Base-by-base conservation (phyloP, 2,888 invertebrate species). In the Seladonia tumulorum region DNA sequence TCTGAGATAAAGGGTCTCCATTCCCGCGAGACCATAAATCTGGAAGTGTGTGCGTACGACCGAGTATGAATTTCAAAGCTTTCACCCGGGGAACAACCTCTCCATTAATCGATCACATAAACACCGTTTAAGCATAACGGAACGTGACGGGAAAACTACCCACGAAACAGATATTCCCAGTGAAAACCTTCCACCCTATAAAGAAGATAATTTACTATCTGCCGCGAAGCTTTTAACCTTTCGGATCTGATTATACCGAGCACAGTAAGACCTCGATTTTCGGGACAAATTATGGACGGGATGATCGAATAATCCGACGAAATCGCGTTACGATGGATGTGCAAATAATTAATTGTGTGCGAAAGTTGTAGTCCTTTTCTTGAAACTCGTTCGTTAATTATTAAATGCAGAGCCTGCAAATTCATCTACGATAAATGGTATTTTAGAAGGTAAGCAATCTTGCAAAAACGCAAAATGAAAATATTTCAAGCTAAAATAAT, bases 11-110 rank as follows among this genome's bases (percentile, higher is more conserved):
- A 89, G 75, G 79, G 76, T 60, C 72, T 53, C 42, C 25, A 60
- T 68, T 85, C 77, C 73, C 79, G 18, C 7, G 76, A 39, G 85
- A 76, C 70, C 76, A 81, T 89, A 89, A 88, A 81, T 78, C 77
- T 77, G 63, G 25, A 74, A 77, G 78, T 76, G 53, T 75, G 76
- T 78, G 80, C 73, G 79, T 79, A 81, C 71, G 47, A 77, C 53
- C 87, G 81, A 70, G 68, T 83, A 87, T 88, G 81, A 85, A 82
- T 87, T 68, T 79, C 76, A 72, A 85, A 83, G 70, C 39, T 76
- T 72, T 73, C 70, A n/a, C 8, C 70, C 25, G 45, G 53, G 70
- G 68, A 71, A 71, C 16, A 71, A 70, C 66, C 71, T 66, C 81
- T 76, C 68, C 60, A 76, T 81, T 78, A 81, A 85, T 81, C 85